These are phyloP conservation scores for Heliothis virescens DNA, from an alignment of 1,140 invertebrate species.

Conservation along the genomic window DNA sequence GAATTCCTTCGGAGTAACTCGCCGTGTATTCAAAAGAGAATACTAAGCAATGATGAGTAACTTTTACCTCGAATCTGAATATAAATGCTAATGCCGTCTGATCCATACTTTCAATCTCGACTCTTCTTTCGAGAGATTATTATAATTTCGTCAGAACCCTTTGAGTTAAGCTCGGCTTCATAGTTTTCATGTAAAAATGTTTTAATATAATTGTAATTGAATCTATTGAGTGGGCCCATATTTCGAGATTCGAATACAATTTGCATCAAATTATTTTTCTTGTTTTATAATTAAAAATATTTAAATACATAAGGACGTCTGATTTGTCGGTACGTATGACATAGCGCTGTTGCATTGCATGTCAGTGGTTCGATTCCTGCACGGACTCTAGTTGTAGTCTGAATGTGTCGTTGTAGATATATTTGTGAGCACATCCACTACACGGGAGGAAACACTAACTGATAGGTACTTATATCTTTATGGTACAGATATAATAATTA, in stretches of 20 bases:
- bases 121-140: constrained; percentile 79
- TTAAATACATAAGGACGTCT: too few species aligned
- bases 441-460: too few species aligned
- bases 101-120: constrained; percentile 78
- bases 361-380: too few species aligned
- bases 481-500: too few species aligned
- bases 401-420: too few species aligned
- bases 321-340: neutral
- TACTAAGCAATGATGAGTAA: constrained; percentile 76
- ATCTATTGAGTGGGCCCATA: constrained; percentile 45
- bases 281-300: too few species aligned
- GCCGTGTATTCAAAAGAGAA: constrained; percentile 55
- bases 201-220: constrained; percentile 65
- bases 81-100: constrained; percentile 78
- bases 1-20: constrained; percentile 30
- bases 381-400: too few species aligned
- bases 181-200: constrained; percentile 74
- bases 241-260: too few species aligned
- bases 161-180: constrained; percentile 70
- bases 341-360: neutral
- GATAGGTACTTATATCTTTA: too few species aligned
- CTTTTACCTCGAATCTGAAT: constrained; percentile 78
- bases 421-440: too few species aligned
- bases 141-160: constrained; percentile 78
- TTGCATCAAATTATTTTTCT: too few species aligned